phyloP scores from a whole-genome alignment of 2,113 vertebrate genomes.

The Gopherus evgoodei region DNA sequence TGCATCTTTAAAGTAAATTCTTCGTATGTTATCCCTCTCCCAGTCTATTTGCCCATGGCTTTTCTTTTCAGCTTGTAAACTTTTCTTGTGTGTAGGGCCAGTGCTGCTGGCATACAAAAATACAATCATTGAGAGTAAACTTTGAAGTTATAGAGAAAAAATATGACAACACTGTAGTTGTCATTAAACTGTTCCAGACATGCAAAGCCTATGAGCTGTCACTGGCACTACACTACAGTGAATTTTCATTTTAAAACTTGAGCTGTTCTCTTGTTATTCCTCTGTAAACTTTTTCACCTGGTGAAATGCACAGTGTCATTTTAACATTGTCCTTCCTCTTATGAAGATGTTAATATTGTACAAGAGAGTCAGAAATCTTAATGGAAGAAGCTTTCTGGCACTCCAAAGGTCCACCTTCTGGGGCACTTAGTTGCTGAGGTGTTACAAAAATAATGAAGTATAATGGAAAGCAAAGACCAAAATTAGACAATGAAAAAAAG shows the following conservation, averaged over 20 bases:
- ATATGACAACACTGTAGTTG: not conserved
- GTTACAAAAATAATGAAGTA: not conserved
- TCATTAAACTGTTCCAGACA: not conserved
- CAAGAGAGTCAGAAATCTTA: not conserved
- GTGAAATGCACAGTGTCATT: not conserved
- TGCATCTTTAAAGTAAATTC: not conserved
- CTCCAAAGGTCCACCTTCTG: not conserved
- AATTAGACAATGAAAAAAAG: not conserved
- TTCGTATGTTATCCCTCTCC: not conserved
- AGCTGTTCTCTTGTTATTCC: not conserved
- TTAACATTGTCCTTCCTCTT: not conserved
- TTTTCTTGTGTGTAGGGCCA: not conserved
- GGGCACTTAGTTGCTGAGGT: not conserved
- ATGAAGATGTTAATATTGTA: not conserved
- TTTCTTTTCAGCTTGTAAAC: not conserved
- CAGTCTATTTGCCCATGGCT: not conserved
- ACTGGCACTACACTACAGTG: not conserved
- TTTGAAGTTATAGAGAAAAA: conserved; percentile 2
- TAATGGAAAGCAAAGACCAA: not conserved
- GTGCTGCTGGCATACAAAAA: not conserved
- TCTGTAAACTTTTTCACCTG: not conserved
- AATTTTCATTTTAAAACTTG: not conserved
- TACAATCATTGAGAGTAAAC: not conserved
- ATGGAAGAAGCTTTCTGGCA: not conserved
- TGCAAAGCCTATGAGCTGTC: not conserved